Percentiles rank a stretch among this genome's conserved stretches.
phyloP scores from a whole-genome alignment of 2,797 vertebrate species.

The Cynodonichthys magdalenae region DNA sequence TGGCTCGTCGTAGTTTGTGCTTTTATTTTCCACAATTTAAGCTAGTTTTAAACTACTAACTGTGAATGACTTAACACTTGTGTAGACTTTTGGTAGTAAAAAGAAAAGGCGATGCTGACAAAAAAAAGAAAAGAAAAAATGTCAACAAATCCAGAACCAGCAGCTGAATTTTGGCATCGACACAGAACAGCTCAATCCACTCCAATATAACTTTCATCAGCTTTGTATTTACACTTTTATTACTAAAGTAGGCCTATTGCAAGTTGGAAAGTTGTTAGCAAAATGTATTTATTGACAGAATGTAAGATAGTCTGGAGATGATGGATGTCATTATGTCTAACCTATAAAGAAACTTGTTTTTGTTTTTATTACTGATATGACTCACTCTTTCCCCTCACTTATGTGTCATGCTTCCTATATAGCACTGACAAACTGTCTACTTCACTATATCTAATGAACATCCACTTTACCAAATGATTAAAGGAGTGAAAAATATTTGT shows the following conservation, averaged over 20 bases:
- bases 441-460: conserved; percentile 29
- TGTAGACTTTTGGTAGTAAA: conserved; percentile 10
- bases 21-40: not conserved
- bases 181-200: conserved; percentile 20
- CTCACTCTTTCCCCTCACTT: no score
- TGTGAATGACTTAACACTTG: not conserved
- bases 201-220: not conserved
- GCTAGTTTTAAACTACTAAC: conserved; percentile 1
- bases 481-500: conserved; percentile 30
- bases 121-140: conserved; percentile 22
- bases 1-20: conserved; percentile 3
- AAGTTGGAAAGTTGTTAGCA: conserved; percentile 37
- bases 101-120: conserved; percentile 25
- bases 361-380: conserved; percentile 36
- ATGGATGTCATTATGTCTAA: not conserved
- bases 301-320: not conserved
- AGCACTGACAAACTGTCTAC: conserved; percentile 10
- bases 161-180: conserved; percentile 6
- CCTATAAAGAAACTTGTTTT: conserved; percentile 25
- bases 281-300: not conserved
- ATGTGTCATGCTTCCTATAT: not conserved
- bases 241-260: not conserved
- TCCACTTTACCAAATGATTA: conserved; percentile 30
- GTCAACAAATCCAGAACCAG: conserved; percentile 44
- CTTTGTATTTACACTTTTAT: not conserved